phyloP scores from a whole-genome alignment of 1,140 invertebrate species.

The Palaemon carinicauda region DNA sequence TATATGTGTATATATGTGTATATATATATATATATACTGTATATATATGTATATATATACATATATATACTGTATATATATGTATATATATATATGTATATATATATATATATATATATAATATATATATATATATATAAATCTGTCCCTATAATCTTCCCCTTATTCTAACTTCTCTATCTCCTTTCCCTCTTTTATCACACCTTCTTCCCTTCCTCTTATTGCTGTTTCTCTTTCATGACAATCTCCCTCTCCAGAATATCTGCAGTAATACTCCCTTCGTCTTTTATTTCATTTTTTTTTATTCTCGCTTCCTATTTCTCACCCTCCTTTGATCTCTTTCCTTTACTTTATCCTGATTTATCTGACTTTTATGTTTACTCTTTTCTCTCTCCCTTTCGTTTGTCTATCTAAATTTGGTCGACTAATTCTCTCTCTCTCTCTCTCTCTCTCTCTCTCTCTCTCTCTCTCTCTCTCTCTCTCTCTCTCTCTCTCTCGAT shows the following conservation, averaged over 20 bases:
- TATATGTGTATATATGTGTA: not conserved
- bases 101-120: not conserved
- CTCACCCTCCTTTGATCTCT: not conserved
- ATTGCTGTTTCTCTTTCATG: too few species aligned
- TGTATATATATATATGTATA: not conserved
- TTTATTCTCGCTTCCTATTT: not conserved
- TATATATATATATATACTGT: too few species aligned
- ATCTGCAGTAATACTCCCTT: not conserved
- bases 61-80: not conserved
- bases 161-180: not conserved
- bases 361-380: too few species aligned
- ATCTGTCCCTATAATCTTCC: not conserved
- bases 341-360: not conserved
- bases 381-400: not conserved
- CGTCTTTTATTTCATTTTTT: not conserved
- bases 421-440: not conserved
- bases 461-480: not conserved
- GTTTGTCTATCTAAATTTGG: too few species aligned
- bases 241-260: not conserved
- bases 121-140: slow-evolving; percentile 1
- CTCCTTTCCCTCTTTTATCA: too few species aligned
- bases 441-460: not conserved
- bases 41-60: too few species aligned
- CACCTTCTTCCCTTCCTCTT: too few species aligned
- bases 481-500: not conserved